Conservation (phyloP, 2,888 invertebrate species). For the Andrena minutula region DNA sequence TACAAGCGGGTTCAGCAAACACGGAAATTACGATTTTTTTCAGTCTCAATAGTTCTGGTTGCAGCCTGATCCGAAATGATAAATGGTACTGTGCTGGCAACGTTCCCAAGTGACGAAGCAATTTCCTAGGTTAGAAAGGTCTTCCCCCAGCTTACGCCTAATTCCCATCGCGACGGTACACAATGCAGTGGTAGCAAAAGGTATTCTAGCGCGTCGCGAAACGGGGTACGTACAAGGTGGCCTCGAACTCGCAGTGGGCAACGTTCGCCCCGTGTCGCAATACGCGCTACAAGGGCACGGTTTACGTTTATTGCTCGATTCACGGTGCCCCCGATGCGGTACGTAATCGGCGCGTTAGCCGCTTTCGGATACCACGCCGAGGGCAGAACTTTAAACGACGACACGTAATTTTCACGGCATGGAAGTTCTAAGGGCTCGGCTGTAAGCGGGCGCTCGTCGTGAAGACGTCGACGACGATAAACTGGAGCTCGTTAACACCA, state of each 20-base stretch:
- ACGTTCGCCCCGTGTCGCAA: neutral
- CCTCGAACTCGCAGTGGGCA: neutral
- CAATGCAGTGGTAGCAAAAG: too few relatives aligned
- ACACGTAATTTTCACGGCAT: constrained; percentile 62
- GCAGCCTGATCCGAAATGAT: too few relatives aligned
- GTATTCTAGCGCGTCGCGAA: too few relatives aligned
- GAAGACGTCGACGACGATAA: constrained; percentile 71
- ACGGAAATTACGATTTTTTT: too few relatives aligned
- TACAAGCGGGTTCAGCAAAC: too few relatives aligned
- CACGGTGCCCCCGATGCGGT: constrained; percentile 12
- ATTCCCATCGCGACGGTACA: too few relatives aligned
- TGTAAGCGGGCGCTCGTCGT: constrained; percentile 23
- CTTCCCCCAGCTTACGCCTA: neutral
- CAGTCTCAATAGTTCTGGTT: too few relatives aligned
- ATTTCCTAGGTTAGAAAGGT: constrained; percentile 5
- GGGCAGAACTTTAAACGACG: constrained; percentile 60
- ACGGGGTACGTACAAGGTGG: neutral
- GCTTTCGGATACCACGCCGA: constrained; percentile 25
- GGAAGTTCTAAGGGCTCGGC: constrained; percentile 30
- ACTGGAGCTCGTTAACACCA: constrained; percentile 73
- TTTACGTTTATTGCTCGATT: constrained; percentile 26
- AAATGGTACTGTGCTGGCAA: too few relatives aligned
- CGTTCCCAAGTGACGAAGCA: neutral
- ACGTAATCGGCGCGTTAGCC: constrained; percentile 58
- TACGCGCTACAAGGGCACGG: constrained; percentile 11